Base-by-base conservation (phyloP, 2,113 vertebrate genomes). In the Paramormyrops kingsleyae region DNA sequence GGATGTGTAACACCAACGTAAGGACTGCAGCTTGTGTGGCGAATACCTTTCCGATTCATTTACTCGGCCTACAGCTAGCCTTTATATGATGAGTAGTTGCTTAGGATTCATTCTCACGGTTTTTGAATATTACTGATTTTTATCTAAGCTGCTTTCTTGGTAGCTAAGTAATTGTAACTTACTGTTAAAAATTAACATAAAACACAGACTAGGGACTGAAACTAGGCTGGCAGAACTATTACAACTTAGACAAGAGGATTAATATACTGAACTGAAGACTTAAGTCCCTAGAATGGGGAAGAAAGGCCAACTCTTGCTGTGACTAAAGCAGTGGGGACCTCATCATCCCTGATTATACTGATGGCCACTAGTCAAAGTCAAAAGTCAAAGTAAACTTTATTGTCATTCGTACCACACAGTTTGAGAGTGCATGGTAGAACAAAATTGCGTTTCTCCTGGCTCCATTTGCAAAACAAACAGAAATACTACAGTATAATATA, bases 1-100 rank as follows among this genome's bases (percentile, higher is more conserved):
- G 95, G 92, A 95, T 98, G 89, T 99, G 98, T 94, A 97, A 96
- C 92, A 96, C 93, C 6, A 94, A 97, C 0, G 98, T 99, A 95
- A 94, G 97, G 95, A 91, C 59, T 2, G 6, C 59, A 46, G 21
- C 39, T 10, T 10, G n/a, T 35, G 12, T 17, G 49, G 15, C 24
- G 49, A 52, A 47, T n/a, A 84, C 83, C 44, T 80, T 80, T 80
- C 74, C 74, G 5, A 8, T 19, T 80, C 31, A 42, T 80, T 80
- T 80, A 12, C 74, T 77, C 31, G 0, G 31, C 70, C 70, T 2
- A 7, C 17, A 42, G 35, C 27, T 35, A 4, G n/a, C 31, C 70
- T 74, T 15, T 1, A 49, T 84, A 9, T 46, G 17, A 83, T 35
- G 9, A 39, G 13, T 5, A 35, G 31, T 39, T 6, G 35, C 15